Evolutionary conservation across 92 coral and sea anemone genomes (phyloP), one percentile per base, ranked within the genome.

Genomic region (Actinostola sp.): DNA sequence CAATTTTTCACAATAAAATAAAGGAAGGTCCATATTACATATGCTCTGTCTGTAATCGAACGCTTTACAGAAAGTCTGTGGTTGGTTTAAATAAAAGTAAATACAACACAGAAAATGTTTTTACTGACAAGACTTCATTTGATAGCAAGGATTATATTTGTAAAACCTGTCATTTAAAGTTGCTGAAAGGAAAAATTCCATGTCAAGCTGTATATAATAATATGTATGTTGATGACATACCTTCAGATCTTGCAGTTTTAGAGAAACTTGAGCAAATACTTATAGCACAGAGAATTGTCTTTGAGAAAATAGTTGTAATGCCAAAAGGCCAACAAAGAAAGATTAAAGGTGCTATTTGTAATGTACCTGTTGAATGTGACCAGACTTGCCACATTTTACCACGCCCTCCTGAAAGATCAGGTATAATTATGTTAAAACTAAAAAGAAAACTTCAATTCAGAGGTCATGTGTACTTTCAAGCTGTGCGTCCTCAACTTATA

Each of bases 401-500:
- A 57, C 75, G 82, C n/a, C 87, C 87, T 19, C 77, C 87, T 73
- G 82, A 87, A 61, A 87, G 89, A 63, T 88, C 92, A 19, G 89
- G 85, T 12, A 87, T 87, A 20, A 76, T 83, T 25, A 60, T 83
- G 78, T 63, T 83, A 49, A 83, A 83, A 76, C 78, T 83, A n/a
- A 83, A 83, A 62, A 61, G 90, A 50, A 87, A 87, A 65, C 77
- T 86, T 26, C 56, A 87, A 63, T 87, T 87, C 58, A 82, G 84
- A 77, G 84, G 92, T 49, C 77, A 76, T 82, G 84, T 84, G 15
- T 84, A 84, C 34, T 84, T 78, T 72, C 76, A 84, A 78, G 89
- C 89, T 17, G 89, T 84, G 12, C 73, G 89, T 14, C 89, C 89
- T 39, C 45, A 82, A 63, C 14, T 83, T 16, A 27, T 83, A 41